A percentile compares a stretch with the other conserved stretches of the same genome.
Evolutionary conservation across 2,797 vertebrate species (phyloP).

Genomic region (Sebastes itinus): DNA sequence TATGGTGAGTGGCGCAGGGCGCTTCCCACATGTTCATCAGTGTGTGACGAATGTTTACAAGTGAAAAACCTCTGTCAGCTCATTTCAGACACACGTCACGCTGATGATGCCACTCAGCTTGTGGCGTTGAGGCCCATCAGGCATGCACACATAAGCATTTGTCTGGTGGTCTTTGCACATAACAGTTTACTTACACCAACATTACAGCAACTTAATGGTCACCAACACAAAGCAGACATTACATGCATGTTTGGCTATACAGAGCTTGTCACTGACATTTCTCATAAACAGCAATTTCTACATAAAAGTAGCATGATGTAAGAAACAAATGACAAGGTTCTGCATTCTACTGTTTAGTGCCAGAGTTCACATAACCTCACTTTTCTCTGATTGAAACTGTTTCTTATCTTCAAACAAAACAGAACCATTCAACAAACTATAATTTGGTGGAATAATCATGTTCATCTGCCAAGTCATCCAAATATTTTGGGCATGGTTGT

Average conservation of each 20-base stretch:
- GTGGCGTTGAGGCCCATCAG: conserved; percentile 23
- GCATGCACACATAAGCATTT: conserved; percentile 54
- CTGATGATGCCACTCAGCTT: conserved; percentile 28
- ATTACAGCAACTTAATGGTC: neutral
- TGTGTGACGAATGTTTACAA: conserved; percentile 45
- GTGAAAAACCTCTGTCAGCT: conserved; percentile 60
- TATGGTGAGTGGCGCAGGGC: conserved; percentile 29
- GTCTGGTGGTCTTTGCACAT: conserved; percentile 35
- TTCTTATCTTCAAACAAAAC: neutral
- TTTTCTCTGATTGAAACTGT: neutral
- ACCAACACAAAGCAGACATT: neutral
- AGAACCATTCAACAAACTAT: neutral
- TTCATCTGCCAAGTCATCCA: neutral
- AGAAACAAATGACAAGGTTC: neutral
- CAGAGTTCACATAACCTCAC: neutral
- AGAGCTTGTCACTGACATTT: conserved; percentile 5
- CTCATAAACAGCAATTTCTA: neutral
- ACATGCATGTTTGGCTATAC: neutral
- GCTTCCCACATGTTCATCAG: conserved; percentile 22
- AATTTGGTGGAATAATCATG: neutral
- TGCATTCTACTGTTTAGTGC: neutral
- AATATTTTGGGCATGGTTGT: neutral
- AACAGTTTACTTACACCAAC: neutral
- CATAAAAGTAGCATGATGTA: neutral
- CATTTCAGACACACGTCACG: conserved; percentile 38